Evolutionary conservation across 1,140 invertebrate genomes (phyloP).

Genomic region (Harpegnathos saltator): DNA sequence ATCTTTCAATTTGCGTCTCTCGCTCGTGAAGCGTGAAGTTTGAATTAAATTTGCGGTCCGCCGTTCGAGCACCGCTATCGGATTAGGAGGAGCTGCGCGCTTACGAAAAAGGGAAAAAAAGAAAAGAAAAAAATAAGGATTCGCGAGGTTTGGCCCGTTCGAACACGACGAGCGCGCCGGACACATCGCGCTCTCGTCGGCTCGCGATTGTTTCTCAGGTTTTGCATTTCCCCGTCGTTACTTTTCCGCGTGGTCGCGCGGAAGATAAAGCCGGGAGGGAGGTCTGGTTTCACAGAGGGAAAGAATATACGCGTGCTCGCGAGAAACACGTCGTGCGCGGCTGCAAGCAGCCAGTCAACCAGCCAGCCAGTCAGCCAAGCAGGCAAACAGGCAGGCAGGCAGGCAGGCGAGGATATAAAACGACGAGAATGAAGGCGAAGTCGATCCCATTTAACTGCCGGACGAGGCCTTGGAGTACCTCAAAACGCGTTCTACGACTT

Average conservation of each 20-base stretch:
- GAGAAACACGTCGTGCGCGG: constrained; percentile 13
- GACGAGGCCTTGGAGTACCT: constrained; percentile 57
- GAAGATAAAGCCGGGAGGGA: not conserved
- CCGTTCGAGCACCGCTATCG: not conserved
- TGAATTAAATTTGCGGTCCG: constrained; percentile 2
- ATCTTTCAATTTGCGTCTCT: constrained; percentile 4
- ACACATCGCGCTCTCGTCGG: constrained; percentile 37
- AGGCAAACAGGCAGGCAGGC: constrained; percentile 9
- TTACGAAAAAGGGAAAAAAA: too few relatives aligned
- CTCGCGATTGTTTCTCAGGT: constrained; percentile 30
- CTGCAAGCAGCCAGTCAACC: not conserved
- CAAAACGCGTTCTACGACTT: constrained; percentile 60
- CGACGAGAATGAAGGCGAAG: constrained; percentile 50
- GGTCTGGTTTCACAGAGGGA: constrained; percentile 25
- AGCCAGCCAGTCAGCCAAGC: not conserved
- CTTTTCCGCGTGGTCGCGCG: constrained; percentile 17
- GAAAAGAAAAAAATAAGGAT: too few relatives aligned
- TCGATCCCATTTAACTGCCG: constrained; percentile 59
- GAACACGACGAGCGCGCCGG: constrained; percentile 9
- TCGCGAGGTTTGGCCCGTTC: not conserved
- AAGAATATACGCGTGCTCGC: constrained; percentile 33
- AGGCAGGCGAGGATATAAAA: constrained; percentile 48
- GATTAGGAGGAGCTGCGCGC: not conserved
- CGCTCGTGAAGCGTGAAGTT: not conserved
- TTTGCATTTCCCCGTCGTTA: constrained; percentile 16